Conservation (phyloP, 2,888 invertebrate genomes). For the Bellardia bayeri region DNA sequence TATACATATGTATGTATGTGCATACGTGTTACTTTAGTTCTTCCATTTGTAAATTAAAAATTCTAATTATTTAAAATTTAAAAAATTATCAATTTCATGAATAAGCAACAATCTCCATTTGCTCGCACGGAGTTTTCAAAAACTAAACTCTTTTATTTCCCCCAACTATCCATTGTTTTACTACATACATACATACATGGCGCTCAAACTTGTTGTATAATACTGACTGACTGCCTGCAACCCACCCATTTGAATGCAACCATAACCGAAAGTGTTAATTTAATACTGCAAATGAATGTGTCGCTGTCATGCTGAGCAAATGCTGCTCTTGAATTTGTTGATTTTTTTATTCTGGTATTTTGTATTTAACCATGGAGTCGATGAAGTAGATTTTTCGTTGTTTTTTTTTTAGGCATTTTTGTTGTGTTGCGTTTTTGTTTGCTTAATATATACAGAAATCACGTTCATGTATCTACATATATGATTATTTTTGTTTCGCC, state of each 20-base stretch:
- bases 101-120: no score
- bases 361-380: constrained; percentile 17
- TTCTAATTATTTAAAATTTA: no score
- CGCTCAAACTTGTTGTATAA: background rate
- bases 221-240: background rate
- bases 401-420: background rate
- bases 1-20: no score
- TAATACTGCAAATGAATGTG: constrained; percentile 32
- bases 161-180: background rate
- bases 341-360: background rate
- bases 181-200: background rate
- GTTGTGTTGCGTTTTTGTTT: background rate
- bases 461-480: constrained; percentile 25
- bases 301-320: constrained; percentile 42
- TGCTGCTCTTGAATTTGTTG: constrained; percentile 45
- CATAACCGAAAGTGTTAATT: constrained; percentile 38
- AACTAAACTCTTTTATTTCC: no score
- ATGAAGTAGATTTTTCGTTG: background rate
- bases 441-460: constrained; percentile 27
- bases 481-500: constrained; percentile 11
- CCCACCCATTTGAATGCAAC: background rate
- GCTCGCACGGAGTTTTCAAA: no score
- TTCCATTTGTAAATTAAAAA: no score
- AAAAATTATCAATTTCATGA: no score
- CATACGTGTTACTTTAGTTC: no score